Evolutionary conservation across 1,140 invertebrate species (phyloP).

Genomic region (Ruditapes philippinarum): DNA sequence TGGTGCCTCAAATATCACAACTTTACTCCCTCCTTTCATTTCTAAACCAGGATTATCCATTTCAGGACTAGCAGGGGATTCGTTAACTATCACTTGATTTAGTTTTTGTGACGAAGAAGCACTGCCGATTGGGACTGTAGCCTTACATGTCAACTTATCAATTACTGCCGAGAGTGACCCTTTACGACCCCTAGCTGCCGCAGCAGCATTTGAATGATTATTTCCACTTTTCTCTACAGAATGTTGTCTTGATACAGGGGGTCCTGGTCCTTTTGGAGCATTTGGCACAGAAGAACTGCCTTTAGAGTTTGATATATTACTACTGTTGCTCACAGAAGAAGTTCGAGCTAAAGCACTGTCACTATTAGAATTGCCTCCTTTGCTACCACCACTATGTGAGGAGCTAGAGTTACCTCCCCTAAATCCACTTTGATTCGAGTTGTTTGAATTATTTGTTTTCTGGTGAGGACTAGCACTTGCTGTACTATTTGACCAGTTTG

Average conservation of each 20-base stretch:
- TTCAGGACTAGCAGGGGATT: conserved; percentile 56
- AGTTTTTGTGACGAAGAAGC: conserved; percentile 9
- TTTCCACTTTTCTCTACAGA: conserved; percentile 3
- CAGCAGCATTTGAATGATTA: conserved; percentile 78
- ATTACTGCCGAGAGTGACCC: conserved; percentile 94
- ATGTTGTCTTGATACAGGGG: conserved; percentile 6
- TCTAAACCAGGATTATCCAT: not conserved
- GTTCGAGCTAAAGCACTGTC: conserved; percentile 33
- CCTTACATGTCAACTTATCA: conserved; percentile 91
- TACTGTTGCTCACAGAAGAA: conserved; percentile 25
- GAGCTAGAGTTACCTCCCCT: conserved; percentile 32
- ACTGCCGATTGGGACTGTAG: conserved; percentile 15
- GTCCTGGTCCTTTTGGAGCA: conserved; percentile 52
- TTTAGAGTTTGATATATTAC: conserved; percentile 43
- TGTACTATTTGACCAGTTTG: conserved; percentile 27
- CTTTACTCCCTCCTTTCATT: conserved; percentile 23
- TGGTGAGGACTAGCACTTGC: conserved; percentile 6
- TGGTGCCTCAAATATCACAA: conserved; percentile 44
- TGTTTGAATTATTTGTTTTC: conserved; percentile 28
- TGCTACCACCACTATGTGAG: not conserved
- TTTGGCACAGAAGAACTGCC: conserved; percentile 50
- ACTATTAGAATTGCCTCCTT: not conserved
- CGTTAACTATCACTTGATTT: conserved; percentile 43
- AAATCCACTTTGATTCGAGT: conserved; percentile 1
- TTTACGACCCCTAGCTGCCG: conserved; percentile 88